These are phyloP conservation scores for Halcyon malimbica DNA, from an alignment of 2,113 vertebrate species.

Conservation along the genomic window DNA sequence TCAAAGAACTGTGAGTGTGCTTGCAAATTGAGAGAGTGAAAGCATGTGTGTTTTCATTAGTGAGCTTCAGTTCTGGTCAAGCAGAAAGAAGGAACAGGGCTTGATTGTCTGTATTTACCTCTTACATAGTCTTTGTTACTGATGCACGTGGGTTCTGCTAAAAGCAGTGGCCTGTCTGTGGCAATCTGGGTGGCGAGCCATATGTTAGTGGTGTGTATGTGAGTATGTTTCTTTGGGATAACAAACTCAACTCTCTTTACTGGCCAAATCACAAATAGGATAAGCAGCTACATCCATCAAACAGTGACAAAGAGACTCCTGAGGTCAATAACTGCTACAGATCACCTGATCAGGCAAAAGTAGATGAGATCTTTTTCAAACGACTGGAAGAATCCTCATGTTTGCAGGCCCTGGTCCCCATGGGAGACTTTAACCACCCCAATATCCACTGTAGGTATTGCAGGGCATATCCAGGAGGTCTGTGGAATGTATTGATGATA, in stretches of 20 bases:
- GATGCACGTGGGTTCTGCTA: not conserved
- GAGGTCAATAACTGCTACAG: not conserved
- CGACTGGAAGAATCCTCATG: not conserved
- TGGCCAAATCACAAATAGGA: not conserved
- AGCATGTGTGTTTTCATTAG: not conserved
- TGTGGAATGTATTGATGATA: not conserved
- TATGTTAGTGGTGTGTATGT: not conserved
- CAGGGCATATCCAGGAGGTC: not conserved
- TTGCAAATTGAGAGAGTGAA: not conserved
- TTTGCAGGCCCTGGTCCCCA: not conserved
- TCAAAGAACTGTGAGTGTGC: not conserved
- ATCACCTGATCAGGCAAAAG: not conserved
- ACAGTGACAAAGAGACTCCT: accelerated
- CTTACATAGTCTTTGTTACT: not conserved
- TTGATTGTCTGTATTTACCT: not conserved
- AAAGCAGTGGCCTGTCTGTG: not conserved
- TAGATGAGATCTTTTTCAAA: not conserved
- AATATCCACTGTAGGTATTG: not conserved
- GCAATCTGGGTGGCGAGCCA: not conserved
- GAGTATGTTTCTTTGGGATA: not conserved
- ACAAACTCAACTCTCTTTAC: not conserved
- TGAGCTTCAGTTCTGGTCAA: not conserved
- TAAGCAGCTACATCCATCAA: not conserved
- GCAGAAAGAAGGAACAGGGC: not conserved
- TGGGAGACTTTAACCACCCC: not conserved